Evolutionary conservation across 1,140 invertebrate species (phyloP).

Genomic region (Trinorchestia longiramus): DNA sequence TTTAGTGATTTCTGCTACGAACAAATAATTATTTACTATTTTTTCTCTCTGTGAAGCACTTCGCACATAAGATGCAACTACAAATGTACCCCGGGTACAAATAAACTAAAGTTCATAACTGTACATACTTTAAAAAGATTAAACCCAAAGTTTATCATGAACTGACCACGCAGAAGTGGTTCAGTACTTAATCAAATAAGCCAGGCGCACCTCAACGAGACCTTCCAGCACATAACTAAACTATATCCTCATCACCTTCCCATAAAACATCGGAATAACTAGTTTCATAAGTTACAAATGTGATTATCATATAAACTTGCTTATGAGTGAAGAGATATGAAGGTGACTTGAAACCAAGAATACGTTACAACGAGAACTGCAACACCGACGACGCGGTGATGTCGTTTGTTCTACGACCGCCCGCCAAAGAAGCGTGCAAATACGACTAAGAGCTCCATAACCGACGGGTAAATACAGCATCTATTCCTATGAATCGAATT

Average conservation of each 20-base stretch:
- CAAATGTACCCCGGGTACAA: no score
- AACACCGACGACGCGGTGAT: neutral
- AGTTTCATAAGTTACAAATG: neutral
- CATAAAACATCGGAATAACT: no score
- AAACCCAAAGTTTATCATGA: neutral
- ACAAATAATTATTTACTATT: no score
- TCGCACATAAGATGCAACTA: no score
- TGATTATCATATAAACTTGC: neutral
- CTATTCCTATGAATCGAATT: neutral
- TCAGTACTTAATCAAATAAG: neutral
- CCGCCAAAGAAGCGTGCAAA: neutral
- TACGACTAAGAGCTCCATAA: neutral
- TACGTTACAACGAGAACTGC: neutral
- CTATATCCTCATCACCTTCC: no score
- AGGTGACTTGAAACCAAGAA: neutral
- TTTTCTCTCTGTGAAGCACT: no score
- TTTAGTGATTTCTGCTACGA: no score
- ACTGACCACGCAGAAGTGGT: neutral
- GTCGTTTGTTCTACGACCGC: neutral
- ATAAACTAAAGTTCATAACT: no score
- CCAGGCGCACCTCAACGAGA: neutral
- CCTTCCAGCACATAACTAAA: neutral
- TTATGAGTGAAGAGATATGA: neutral
- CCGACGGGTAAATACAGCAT: neutral
- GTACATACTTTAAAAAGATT: no score